These are phyloP conservation scores for Corythoichthys intestinalis DNA, from an alignment of 2,113 vertebrate species.

Conservation along the genomic window DNA sequence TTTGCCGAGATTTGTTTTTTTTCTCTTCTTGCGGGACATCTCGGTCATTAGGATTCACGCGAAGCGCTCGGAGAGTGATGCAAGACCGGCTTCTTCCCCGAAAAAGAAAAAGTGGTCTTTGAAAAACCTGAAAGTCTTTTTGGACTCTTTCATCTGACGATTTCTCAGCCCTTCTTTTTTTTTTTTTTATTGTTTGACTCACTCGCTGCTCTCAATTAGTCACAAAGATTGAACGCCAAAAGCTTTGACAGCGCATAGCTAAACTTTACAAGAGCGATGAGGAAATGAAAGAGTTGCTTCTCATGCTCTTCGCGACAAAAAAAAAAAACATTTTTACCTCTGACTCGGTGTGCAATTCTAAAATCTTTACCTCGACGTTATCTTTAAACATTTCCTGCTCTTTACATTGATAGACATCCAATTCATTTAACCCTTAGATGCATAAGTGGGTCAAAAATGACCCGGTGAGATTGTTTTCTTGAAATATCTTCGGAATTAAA, in stretches of 20 bases:
- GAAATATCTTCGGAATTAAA: no score
- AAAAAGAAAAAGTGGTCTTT: constrained; percentile 1
- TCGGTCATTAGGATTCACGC: constrained; percentile 15
- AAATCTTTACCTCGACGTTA: no score
- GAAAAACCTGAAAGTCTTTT: constrained; percentile 3
- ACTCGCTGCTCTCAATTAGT: background rate
- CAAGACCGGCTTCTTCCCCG: background rate
- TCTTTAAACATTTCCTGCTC: no score
- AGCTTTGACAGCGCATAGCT: background rate
- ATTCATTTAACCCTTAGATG: no score
- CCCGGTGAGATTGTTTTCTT: no score
- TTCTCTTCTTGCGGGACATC: constrained; percentile 3
- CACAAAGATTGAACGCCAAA: background rate
- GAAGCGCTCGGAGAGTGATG: background rate
- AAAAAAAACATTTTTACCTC: background rate
- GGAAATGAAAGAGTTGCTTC: background rate
- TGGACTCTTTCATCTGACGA: background rate
- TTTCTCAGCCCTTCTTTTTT: background rate
- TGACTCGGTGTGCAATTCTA: background rate
- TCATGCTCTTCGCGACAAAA: background rate
- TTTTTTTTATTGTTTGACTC: background rate
- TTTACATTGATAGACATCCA: no score
- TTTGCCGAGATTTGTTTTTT: constrained; percentile 13
- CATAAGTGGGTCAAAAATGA: no score
- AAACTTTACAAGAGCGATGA: background rate